Evolutionary conservation across 2,888 invertebrate genomes (phyloP), one percentile per base, ranked within the genome.

Genomic region (Malacosoma neustria): DNA sequence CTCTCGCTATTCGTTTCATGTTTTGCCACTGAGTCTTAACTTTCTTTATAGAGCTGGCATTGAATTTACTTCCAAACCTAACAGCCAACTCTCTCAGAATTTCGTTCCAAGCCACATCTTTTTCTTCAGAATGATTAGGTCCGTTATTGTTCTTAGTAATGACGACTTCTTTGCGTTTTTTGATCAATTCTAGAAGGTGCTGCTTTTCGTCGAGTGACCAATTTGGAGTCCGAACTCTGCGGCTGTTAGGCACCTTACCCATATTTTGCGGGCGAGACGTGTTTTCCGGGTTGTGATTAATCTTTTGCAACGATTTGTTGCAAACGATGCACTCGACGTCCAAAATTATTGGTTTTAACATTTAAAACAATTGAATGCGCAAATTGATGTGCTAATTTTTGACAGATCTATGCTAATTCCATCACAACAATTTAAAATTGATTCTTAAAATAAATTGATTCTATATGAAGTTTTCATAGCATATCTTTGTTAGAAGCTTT

Each of bases 241-340:
- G 74, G 45, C 50, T 69, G 42, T 50, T 71, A 35, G 57, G 54
- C 33, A 82, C 72, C 54, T 79, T 84, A 38, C 79, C 79, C 81
- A 84, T 82, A 45, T 70, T 72, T 30, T 51, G 51, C 33, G 60
- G 2, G 22, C 22, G 22, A 7, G 22, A 56, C 32, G 51, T 51
- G 39, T 67, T 57, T 36, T 48, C 52, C 29, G 72, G 72, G 47
- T 72, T 57, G 66, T 81, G 73, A 38, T 72, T 72, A 43, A 82
- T 75, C 68, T 81, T 81, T 62, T 80, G 79, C 79, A 84, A 81
- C 66, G 79, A 73, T 82, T 82, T 82, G 57, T 80, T 79, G 69
- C 81, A 84, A 80, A 79, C 74, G 62, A 82, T 81, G 69, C 82
- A 84, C 75, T 82, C 81, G 48, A 85, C 74, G 72, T 82, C 76